Evolutionary conservation across 2,888 invertebrate species (phyloP).

Genomic region (Dicycla oo): DNA sequence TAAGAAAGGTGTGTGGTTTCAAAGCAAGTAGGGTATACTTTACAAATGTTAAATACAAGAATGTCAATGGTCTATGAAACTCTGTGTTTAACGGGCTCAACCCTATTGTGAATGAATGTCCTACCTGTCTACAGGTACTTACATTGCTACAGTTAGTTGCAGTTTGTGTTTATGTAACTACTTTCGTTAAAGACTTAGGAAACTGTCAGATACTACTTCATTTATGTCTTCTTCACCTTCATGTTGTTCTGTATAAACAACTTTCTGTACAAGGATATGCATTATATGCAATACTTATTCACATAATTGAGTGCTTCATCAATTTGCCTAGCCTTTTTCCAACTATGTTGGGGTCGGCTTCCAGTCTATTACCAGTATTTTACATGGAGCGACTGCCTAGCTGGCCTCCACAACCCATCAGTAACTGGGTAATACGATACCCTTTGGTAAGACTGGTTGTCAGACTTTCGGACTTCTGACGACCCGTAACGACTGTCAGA

Average conservation of each 20-base stretch:
- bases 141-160: not conserved
- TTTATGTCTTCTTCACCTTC: constrained; percentile 23
- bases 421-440: no score
- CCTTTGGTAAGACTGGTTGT: no score
- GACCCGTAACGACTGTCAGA: no score
- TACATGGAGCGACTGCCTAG: no score
- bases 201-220: not conserved
- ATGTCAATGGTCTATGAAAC: not conserved
- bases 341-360: no score
- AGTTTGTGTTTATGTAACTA: constrained; percentile 23
- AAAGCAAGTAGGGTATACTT: not conserved
- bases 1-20: not conserved
- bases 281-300: not conserved
- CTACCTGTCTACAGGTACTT: not conserved
- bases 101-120: constrained; percentile 31
- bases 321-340: no score
- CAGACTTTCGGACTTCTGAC: no score
- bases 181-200: constrained; percentile 3
- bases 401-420: no score
- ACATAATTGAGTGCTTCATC: not conserved
- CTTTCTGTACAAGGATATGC: not conserved
- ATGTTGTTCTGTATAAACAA: not conserved
- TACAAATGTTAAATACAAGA: not conserved
- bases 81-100: not conserved
- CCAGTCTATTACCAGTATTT: no score